Base-by-base conservation (phyloP, 1,140 invertebrate genomes). In the Cydia amplana region DNA sequence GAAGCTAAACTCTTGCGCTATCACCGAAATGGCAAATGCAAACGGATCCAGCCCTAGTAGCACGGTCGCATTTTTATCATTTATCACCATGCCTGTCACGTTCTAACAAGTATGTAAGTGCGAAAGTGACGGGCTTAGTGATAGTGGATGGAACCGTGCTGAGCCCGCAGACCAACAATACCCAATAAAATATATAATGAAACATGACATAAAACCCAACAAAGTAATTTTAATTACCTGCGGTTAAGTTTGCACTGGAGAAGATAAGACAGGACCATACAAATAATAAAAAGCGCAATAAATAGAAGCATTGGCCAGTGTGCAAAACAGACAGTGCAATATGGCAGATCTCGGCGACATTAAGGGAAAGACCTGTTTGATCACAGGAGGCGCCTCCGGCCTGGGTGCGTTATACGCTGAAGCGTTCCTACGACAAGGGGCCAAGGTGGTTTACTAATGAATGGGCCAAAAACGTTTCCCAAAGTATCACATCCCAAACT, bases 311-410 rank as follows among this genome's bases (percentile, higher is more conserved):
- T n/a, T 51, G n/a, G 4, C 7, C 46, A 3, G 16, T 16, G 46
- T 16, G 46, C 46, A 49, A 0, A 4, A 23, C 55, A 23, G 0
- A 1, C 2, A 60, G 43, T 7, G 2, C 16, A 43, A 70, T 0
- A 70, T 70, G 65, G 65, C 65, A 36, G n/a, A 14, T 6, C 64
- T 18, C 9, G 28, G 32, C 1, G 65, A 40, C 16, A 70, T 70
- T 70, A 70, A n/a, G 16, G 82, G 89, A 80, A 93, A 94, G 82
- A 89, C 89, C 10, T 93, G 91, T 46, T 75, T 94, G 2, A 87
- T 95, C 10, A 94, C 94, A 4, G 94, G 94, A 20, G 94, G 91
- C 4, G 93, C 93, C 6, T 92, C 89, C 18, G 94, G 94, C 0
- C 87, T 95, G n/a, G 94, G 94, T 10, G 87, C 93, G 4, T 85